These are phyloP conservation scores for Kryphioiulus occultus DNA, from an alignment of 2,888 invertebrate genomes.

Conservation along the genomic window DNA sequence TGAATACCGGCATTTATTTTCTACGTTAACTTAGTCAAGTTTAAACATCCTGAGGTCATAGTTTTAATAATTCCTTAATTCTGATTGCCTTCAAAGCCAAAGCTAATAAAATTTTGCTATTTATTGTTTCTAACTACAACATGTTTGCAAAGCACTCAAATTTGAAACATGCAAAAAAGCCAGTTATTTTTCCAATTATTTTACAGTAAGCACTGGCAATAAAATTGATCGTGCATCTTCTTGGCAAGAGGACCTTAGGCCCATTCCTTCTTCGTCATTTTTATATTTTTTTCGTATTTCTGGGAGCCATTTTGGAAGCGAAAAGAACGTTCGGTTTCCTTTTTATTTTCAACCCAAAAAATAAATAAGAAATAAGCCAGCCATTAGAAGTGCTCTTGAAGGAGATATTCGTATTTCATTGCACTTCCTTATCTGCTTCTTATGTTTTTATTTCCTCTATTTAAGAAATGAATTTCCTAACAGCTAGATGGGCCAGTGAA, in stretches of 20 bases:
- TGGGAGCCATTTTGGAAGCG: not conserved
- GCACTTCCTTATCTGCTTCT: not conserved
- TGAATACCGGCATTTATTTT: no score
- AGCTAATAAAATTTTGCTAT: not conserved
- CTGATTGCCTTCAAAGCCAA: not conserved
- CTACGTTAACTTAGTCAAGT: no score
- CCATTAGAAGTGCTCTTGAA: not conserved
- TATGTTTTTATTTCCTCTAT: not conserved
- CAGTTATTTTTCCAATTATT: not conserved
- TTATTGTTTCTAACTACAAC: not conserved
- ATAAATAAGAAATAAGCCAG: not conserved
- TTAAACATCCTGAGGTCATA: no score
- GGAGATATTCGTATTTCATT: not conserved
- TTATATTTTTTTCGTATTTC: not conserved
- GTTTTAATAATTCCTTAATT: not conserved
- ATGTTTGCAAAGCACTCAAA: not conserved
- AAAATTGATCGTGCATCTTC: not conserved
- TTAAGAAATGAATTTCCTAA: not conserved
- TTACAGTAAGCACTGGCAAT: no score
- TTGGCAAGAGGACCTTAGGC: not conserved
- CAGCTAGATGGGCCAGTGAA: not conserved
- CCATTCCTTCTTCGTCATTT: not conserved
- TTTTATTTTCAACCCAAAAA: not conserved
- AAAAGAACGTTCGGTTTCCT: not conserved
- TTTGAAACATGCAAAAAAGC: not conserved